Evolutionary conservation across 2,888 invertebrate species (phyloP), one percentile per base, ranked within the genome.

Genomic region (Omphaloscelis lunosa): DNA sequence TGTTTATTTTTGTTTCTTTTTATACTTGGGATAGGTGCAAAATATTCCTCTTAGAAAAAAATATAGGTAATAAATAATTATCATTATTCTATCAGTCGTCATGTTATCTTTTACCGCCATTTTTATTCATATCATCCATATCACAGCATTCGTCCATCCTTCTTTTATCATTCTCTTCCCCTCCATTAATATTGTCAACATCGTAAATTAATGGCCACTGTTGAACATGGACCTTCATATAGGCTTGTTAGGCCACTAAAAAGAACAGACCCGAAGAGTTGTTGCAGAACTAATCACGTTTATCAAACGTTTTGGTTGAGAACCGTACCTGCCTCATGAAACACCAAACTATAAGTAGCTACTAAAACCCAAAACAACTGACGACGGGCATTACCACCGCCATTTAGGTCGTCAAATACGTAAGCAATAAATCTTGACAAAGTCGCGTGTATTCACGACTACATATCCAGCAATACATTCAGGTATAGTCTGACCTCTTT

Each of bases 381-480:
- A 62, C 48, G 75, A 45, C 41, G 12, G 61, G 41, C 73, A 71
- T 45, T 73, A 67, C 63, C 29, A 59, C 61, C 58, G 34, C 61
- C 86, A 85, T 85, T 72, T 75, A 71, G 48, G 78, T 84, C 72
- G 72, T 88, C 82, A 79, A 86, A 85, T 86, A 81, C 88, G 80
- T 83, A 78, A 83, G 86, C 86, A 83, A 88, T 82, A 82, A 83
- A 80, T 85, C 86, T 86, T 87, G 88, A 88, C 88, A 86, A 82
- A 86, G 85, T 85, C 77, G 53, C 62, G 67, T 29, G 59, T 48
- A 51, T 48, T 6, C 27, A 20, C 29, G 17, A 51, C 41, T 3
- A 11, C 29, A 79, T 27, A 23, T 27, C 34, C 1, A 51, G 3
- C 12, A 17, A 5, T 6, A 15, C 9, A 0, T 11, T 34, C 53